Evolutionary conservation across 2,113 vertebrate genomes (phyloP).

Genomic region (Ploceus nigricollis): DNA sequence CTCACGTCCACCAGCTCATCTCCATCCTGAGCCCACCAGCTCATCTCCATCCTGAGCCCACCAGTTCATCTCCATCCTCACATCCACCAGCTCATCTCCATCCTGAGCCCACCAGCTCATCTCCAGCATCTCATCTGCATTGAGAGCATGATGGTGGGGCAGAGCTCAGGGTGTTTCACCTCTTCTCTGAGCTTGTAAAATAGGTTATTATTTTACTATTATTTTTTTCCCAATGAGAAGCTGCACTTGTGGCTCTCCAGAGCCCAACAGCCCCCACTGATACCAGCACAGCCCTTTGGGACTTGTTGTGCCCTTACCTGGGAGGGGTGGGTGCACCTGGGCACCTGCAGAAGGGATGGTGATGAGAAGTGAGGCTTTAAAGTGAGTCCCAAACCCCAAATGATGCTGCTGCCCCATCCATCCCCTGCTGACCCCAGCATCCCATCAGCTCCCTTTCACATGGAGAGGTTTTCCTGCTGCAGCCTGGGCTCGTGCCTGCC

Average conservation of each 20-base stretch:
- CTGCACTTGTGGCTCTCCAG: accelerated
- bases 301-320: not conserved
- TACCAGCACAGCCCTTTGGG: not conserved
- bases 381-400: not conserved
- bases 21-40: not conserved
- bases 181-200: not conserved
- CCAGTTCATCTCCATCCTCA: not conserved
- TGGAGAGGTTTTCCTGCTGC: not conserved
- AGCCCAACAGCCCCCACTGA: accelerated
- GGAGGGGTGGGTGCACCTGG: accelerated
- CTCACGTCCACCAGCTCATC: accelerated
- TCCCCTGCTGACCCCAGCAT: not conserved
- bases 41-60: not conserved
- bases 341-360: not conserved
- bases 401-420: not conserved
- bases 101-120: not conserved
- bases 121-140: not conserved
- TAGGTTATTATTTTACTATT: not conserved
- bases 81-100: not conserved
- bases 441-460: not conserved
- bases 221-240: not conserved
- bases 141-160: accelerated
- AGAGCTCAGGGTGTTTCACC: accelerated
- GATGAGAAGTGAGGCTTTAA: not conserved
- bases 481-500: accelerated